Base-by-base conservation (phyloP, 2,113 vertebrate genomes). In the pig (Sus scrofa) region DNA sequence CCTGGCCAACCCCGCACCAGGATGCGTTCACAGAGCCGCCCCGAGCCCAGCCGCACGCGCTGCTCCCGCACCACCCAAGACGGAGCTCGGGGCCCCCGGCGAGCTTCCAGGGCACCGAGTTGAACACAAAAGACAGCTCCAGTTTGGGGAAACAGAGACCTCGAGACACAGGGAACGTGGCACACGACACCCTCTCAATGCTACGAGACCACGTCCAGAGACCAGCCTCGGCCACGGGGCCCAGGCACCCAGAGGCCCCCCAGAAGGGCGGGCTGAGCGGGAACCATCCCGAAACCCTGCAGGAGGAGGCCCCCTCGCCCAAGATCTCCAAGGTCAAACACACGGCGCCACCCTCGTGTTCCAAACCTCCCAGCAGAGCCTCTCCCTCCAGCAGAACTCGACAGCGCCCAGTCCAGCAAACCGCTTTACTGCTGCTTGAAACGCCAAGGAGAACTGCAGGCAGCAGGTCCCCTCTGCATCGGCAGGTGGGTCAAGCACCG, bases 361-460 rank as follows among this genome's bases (percentile, higher is more conserved):
- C 71, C 62, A 68, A 74, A 87, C 58, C 22, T 62, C 56, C 34
- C 16, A 24, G n/a, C 54, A 79, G 32, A 96, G 65, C 70, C 30
- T 89, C 65, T 52, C 37, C 50, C 92, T 6, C 54, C 2, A 93
- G 75, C 9, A 71, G 92, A 93, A 86, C 67, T 91, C 84, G 30
- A 89, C 94, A 92, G 71, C 78, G 82, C 27, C 77, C 70, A 86
- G 22, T 37, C 62, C 12, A 85, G 34, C 84, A n/a, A 92, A 94
- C 2, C 9, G 30, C 96, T 24, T 84, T 50, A n/a, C 44, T 74
- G 7, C 18, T 83, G 82, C 65, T 32, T 94, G 90, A 79, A 68
- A n/a, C 26, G 88, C 32, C 26, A 85, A 89, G 24, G 81, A 89
- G n/a, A 96, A 89, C 62, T 34, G 58, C 14, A 37, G 20, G 7